These are phyloP conservation scores for Drosophila meridionalis DNA, from an alignment of 2,888 invertebrate species.

Conservation along the genomic window DNA sequence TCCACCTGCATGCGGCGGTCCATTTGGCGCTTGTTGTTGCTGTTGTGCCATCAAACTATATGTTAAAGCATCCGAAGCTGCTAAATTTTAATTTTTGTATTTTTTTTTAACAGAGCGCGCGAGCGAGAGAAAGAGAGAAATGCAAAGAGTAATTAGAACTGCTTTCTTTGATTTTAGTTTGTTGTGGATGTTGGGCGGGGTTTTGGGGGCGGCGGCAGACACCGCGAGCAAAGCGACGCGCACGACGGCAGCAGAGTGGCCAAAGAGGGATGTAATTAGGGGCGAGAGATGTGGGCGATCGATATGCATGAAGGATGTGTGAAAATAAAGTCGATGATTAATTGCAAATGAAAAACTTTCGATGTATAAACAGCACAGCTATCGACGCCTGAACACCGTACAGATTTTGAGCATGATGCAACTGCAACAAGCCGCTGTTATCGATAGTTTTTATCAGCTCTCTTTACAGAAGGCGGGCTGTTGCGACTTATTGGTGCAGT, in stretches of 20 bases:
- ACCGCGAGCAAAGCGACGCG: slow-evolving; percentile 56
- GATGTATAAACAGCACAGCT: slow-evolving; percentile 15
- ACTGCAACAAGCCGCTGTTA: not conserved
- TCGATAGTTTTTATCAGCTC: slow-evolving; percentile 11
- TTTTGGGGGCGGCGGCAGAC: slow-evolving; percentile 16
- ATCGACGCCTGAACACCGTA: slow-evolving; percentile 1
- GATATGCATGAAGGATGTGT: slow-evolving; percentile 14
- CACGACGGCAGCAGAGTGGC: slow-evolving; percentile 33
- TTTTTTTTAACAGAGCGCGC: slow-evolving; percentile 13
- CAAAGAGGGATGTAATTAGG: not conserved
- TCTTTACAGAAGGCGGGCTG: not conserved
- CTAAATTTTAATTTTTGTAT: slow-evolving; percentile 62
- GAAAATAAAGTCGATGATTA: slow-evolving; percentile 13
- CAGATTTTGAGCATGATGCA: not conserved
- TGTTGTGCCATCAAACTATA: slow-evolving; percentile 84
- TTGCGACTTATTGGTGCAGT: slow-evolving; percentile 7
- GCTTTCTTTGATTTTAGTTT: slow-evolving; percentile 22
- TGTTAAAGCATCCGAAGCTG: slow-evolving; percentile 84
- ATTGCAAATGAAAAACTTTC: slow-evolving; percentile 25
- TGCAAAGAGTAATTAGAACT: slow-evolving; percentile 50
- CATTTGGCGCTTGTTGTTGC: slow-evolving; percentile 81
- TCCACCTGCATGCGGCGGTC: slow-evolving; percentile 81
- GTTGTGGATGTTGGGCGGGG: not conserved
- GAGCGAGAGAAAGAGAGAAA: slow-evolving; percentile 50
- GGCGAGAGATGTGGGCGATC: not conserved